A percentile compares a stretch with the other conserved stretches of the same genome.
phyloP scores from a whole-genome alignment of 2,888 invertebrate genomes.

The Theristus sp. region DNA sequence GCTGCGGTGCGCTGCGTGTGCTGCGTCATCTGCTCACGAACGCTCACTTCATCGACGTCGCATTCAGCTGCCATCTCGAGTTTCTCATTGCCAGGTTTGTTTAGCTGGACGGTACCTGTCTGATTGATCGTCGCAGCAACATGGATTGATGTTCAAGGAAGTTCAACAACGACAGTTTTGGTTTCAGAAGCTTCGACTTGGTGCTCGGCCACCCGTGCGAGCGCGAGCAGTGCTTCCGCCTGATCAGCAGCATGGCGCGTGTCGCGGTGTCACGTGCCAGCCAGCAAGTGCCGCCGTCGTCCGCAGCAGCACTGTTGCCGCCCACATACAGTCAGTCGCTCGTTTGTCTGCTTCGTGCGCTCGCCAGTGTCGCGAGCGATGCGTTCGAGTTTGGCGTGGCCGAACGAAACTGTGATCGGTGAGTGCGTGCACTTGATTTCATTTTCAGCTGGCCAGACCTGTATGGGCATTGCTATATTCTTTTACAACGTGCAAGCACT shows the following conservation, averaged over 20 bases:
- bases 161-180: too few species aligned
- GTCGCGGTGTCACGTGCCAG: neutral
- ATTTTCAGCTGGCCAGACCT: too few species aligned
- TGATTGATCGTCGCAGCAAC: too few species aligned
- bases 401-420: neutral
- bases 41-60: neutral
- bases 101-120: too few species aligned
- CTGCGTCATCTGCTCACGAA: neutral
- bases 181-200: neutral
- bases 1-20: neutral
- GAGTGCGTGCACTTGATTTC: neutral
- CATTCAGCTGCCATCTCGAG: neutral
- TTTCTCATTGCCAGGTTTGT: neutral
- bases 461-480: too few species aligned
- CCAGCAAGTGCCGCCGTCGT: neutral
- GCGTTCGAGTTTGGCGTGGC: neutral
- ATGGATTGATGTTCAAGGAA: neutral
- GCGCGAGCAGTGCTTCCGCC: neutral
- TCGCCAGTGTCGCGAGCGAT: neutral
- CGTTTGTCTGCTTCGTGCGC: neutral
- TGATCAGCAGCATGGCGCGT: neutral
- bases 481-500: too few species aligned
- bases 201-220: neutral
- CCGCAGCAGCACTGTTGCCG: too few species aligned
- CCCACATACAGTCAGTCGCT: too few species aligned